A percentile compares a stretch with the other conserved stretches of the same genome.
These are phyloP conservation scores for Hirtodrosophila cameraria DNA, from an alignment of 2,888 invertebrate species.

Conservation along the genomic window DNA sequence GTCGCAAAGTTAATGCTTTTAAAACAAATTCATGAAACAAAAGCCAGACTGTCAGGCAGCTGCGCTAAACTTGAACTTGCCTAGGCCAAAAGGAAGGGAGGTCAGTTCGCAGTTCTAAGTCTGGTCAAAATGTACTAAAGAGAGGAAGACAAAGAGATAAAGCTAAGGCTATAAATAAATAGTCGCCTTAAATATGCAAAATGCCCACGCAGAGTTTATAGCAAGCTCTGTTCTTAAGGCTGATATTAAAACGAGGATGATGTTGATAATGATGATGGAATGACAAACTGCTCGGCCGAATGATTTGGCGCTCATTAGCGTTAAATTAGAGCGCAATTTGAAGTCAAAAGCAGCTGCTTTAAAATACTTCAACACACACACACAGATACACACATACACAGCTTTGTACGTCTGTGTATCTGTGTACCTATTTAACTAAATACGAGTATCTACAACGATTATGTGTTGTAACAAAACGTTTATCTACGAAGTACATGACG, in stretches of 20 bases:
- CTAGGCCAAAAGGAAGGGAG: background rate
- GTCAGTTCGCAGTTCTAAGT: background rate
- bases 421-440: slow-evolving; percentile 39
- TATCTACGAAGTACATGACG: slow-evolving; percentile 70
- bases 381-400: slow-evolving; percentile 14
- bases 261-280: slow-evolving; percentile 25
- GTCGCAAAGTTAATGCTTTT: slow-evolving; percentile 51
- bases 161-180: slow-evolving; percentile 49
- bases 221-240: background rate
- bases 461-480: slow-evolving; percentile 75
- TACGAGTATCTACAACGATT: slow-evolving; percentile 59
- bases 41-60: slow-evolving; percentile 37
- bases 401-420: slow-evolving; percentile 13
- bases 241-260: slow-evolving; percentile 10
- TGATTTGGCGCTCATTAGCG: slow-evolving; percentile 75
- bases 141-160: slow-evolving; percentile 4
- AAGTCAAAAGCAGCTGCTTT: slow-evolving; percentile 39
- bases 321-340: slow-evolving; percentile 75
- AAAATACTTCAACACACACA: slow-evolving; percentile 27
- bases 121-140: too few relatives aligned
- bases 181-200: slow-evolving; percentile 47
- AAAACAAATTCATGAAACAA: slow-evolving; percentile 51
- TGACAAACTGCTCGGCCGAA: slow-evolving; percentile 51
- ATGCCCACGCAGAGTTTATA: slow-evolving; percentile 36
- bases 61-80: slow-evolving; percentile 26